Conservation (phyloP, 2,888 invertebrate genomes). For the Andrena haemorrhoa region DNA sequence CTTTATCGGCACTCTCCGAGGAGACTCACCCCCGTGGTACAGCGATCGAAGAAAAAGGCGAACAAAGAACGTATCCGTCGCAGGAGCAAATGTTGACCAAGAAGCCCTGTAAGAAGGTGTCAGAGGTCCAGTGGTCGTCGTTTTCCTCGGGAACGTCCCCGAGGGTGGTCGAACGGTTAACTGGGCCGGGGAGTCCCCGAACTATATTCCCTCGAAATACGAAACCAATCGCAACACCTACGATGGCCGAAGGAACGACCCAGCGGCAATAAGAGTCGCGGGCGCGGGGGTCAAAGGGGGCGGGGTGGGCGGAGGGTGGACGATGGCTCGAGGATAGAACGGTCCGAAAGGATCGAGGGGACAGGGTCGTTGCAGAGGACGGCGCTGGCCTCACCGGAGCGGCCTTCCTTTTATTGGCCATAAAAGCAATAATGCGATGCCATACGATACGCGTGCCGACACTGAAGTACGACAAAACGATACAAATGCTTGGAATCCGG, state of each 20-base stretch:
- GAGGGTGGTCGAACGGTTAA: constrained; percentile 79
- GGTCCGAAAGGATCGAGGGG: constrained; percentile 56
- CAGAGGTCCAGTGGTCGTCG: constrained; percentile 39
- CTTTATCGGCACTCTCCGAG: background rate
- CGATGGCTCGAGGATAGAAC: constrained; percentile 59
- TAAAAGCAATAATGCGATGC: constrained; percentile 84
- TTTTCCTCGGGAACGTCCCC: constrained; percentile 66
- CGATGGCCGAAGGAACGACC: constrained; percentile 75
- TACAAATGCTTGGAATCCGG: constrained; percentile 76
- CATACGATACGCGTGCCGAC: constrained; percentile 80
- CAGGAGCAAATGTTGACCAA: constrained; percentile 47
- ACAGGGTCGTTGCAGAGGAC: constrained; percentile 62
- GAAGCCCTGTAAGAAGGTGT: constrained; percentile 50
- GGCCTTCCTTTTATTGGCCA: constrained; percentile 83
- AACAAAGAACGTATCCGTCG: constrained; percentile 30
- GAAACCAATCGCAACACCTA: constrained; percentile 84
- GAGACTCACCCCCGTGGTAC: background rate
- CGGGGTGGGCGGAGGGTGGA: constrained; percentile 36
- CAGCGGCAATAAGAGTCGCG: constrained; percentile 78
- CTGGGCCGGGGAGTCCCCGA: constrained; percentile 83
- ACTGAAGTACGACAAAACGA: constrained; percentile 81
- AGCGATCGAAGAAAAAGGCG: background rate
- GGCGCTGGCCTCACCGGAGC: constrained; percentile 70
- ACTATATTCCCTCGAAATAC: constrained; percentile 80
- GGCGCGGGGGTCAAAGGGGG: constrained; percentile 36